Conservation (phyloP, 1,140 invertebrate genomes). For the Pseudomyrmex gracilis region DNA sequence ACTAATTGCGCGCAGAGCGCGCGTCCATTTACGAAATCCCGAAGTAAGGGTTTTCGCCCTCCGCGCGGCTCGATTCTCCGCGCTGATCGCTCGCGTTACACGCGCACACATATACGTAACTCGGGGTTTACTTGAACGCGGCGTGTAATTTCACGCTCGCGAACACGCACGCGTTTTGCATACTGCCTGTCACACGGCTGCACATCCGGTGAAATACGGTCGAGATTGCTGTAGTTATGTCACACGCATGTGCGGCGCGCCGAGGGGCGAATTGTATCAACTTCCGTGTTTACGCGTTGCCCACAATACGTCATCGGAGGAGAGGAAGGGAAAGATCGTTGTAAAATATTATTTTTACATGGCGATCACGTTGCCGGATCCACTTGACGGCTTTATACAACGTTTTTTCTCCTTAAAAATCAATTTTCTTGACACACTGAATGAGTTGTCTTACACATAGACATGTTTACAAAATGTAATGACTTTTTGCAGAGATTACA, state of each 20-base stretch:
- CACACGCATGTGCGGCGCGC: conserved; percentile 29
- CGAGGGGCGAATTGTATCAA: conserved; percentile 61
- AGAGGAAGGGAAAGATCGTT: neutral
- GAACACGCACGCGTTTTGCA: conserved; percentile 70
- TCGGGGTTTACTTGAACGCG: conserved; percentile 28
- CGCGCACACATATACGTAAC: neutral
- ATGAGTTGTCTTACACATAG: neutral
- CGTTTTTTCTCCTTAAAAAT: neutral
- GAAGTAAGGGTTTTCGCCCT: conserved; percentile 65
- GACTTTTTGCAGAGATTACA: neutral
- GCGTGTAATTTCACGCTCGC: conserved; percentile 72
- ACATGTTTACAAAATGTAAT: neutral
- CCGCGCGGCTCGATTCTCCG: neutral
- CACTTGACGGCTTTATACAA: neutral
- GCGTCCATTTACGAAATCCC: conserved; percentile 66
- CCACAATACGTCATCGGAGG: conserved; percentile 33
- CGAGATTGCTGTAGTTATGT: conserved; percentile 63
- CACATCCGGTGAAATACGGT: conserved; percentile 63
- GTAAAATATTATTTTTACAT: conserved; percentile 43
- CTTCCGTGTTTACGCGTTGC: conserved; percentile 39
- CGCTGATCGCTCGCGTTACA: conserved; percentile 44
- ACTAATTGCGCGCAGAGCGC: conserved; percentile 60
- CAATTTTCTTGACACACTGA: neutral
- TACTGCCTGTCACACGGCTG: conserved; percentile 55
- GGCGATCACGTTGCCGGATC: neutral